These are phyloP conservation scores for Rhombomys opimus DNA, from an alignment of 2,113 vertebrate genomes.

Conservation along the genomic window DNA sequence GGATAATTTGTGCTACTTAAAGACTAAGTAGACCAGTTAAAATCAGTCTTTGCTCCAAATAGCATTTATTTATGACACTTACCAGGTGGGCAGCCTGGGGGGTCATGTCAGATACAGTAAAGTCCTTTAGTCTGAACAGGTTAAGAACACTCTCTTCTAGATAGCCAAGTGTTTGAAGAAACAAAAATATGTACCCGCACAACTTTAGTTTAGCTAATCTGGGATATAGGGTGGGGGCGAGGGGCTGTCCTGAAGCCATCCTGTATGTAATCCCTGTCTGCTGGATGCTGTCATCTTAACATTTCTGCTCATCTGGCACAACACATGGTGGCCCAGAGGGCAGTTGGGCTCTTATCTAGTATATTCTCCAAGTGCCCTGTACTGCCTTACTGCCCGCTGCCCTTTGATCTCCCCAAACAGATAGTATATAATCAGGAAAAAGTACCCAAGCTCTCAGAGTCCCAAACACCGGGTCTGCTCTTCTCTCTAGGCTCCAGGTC, in stretches of 20 bases:
- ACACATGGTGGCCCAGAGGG: background rate
- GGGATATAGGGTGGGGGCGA: background rate
- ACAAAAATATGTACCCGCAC: background rate
- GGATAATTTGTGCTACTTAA: conserved; percentile 11
- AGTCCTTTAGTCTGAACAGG: background rate
- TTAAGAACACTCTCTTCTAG: background rate
- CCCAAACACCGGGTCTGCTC: background rate
- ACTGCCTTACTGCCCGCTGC: background rate
- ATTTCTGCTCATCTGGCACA: background rate
- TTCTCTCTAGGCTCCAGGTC: background rate
- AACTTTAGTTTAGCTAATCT: background rate
- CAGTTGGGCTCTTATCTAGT: background rate
- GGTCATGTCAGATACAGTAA: background rate
- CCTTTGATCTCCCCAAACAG: background rate
- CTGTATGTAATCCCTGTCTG: background rate
- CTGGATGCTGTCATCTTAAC: background rate
- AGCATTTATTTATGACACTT: background rate
- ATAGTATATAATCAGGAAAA: background rate
- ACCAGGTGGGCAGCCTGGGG: background rate
- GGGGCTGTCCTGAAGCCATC: background rate
- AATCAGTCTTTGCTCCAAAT: background rate
- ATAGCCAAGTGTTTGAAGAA: conserved; percentile 22
- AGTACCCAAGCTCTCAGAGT: background rate
- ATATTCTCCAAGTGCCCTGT: background rate
- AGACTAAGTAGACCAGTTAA: background rate